A percentile compares a stretch with the other conserved stretches of the same genome.
Evolutionary conservation across 2,888 invertebrate species (phyloP).

Genomic region (Agrochola macilenta): DNA sequence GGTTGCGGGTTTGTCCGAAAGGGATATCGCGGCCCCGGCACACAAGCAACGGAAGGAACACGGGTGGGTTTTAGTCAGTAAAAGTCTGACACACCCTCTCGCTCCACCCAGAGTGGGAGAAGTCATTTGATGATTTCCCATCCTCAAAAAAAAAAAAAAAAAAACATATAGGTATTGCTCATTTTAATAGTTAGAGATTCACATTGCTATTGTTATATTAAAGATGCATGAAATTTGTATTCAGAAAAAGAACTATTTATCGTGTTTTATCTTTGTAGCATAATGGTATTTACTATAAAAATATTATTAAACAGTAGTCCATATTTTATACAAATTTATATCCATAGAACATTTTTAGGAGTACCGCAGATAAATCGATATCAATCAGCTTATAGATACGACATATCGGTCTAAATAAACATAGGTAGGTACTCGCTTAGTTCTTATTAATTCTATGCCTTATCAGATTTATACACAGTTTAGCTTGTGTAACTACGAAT

Average conservation of each 20-base stretch:
- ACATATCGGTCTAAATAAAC: constrained; percentile 38
- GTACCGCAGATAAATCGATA: background rate
- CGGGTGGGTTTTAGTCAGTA: no score
- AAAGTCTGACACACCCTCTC: no score
- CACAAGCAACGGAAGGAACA: no score
- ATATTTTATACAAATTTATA: constrained; percentile 16
- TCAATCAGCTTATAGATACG: constrained; percentile 25
- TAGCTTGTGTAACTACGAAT: background rate
- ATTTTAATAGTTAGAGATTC: no score
- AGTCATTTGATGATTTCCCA: no score
- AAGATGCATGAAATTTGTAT: background rate
- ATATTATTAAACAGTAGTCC: background rate
- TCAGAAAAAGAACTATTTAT: background rate
- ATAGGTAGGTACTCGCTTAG: constrained; percentile 3
- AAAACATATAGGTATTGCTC: no score
- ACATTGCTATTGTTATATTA: background rate
- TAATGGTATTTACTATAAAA: background rate
- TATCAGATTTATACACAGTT: constrained; percentile 41
- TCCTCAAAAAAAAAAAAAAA: no score
- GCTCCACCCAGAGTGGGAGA: no score
- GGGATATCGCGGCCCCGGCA: no score
- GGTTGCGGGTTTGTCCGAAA: no score
- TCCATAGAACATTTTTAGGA: background rate
- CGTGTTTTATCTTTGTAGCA: constrained; percentile 1
- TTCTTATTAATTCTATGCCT: constrained; percentile 26